Base-by-base conservation (phyloP, 2,797 vertebrate genomes). In the Clarias fuscus region DNA sequence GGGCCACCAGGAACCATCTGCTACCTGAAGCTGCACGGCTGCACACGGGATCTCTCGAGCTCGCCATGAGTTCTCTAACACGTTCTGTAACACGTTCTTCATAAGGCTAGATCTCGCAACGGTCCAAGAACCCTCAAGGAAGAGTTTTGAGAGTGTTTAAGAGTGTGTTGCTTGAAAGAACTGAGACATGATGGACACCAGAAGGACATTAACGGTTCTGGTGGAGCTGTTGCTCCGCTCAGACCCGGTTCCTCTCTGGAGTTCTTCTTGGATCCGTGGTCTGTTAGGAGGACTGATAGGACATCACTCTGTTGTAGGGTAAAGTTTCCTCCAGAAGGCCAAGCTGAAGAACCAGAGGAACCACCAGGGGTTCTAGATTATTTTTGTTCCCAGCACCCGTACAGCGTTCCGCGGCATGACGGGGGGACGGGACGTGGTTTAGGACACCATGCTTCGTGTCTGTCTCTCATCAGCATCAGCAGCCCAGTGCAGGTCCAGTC, bases 401-500 rank as follows among this genome's bases (percentile, higher is more conserved):
- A 71, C 18, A 5, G 10, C 24, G 71, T 73, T 48, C 71, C n/a
- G 10, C 7, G 40, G n/a, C 0, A 14, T 56, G 48, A 8, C 24
- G 27, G 48, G 43, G 27, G 48, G 27, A 53, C 48, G 11, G 53
- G 73, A 53, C 30, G 53, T 77, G 48, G 73, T 58, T 58, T 58
- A 30, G 53, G n/a, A 33, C 53, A 18, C 30, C n/a, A 33, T 30
- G n/a, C 24, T 53, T 4, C 5, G 7, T 53, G 73, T 76, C 24
- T 30, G 10, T 77, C 14, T 77, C 53, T 11, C 53, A 58, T 27
- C 27, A 56, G 72, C 43, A 75, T 53, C 72, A 75, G 72, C 53
- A 77, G 73, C 43, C 48, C 48, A 56, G 73, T 10, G n/a, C 73
- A 56, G 73, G 73, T 77, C 53, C 48, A 77, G 53, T 77, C 73